Conservation (phyloP, 2,888 invertebrate species). For the Phorcus lineatus region DNA sequence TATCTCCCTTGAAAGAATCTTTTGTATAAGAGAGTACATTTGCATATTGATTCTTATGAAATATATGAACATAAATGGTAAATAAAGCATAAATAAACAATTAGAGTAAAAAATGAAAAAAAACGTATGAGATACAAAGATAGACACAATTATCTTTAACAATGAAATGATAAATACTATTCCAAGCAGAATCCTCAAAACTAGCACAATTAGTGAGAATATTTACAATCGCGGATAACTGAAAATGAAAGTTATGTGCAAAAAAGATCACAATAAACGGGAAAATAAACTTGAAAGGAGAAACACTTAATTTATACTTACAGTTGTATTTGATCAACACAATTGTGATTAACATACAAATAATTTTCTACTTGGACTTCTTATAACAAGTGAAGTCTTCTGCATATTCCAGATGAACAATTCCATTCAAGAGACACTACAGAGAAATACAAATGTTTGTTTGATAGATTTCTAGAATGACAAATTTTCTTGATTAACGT, state of each 20-base stretch:
- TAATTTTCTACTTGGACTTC: too few relatives aligned
- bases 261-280: not conserved
- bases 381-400: too few relatives aligned
- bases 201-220: not conserved
- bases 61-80: not conserved
- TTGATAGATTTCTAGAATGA: too few relatives aligned
- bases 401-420: too few relatives aligned
- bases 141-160: not conserved
- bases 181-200: too few relatives aligned
- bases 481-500: too few relatives aligned
- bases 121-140: not conserved
- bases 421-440: too few relatives aligned
- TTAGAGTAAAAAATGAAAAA: not conserved
- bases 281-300: not conserved
- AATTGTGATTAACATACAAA: too few relatives aligned
- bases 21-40: not conserved
- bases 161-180: not conserved
- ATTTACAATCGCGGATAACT: not conserved
- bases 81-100: constrained; percentile 1
- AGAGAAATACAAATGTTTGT: too few relatives aligned
- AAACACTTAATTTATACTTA: too few relatives aligned
- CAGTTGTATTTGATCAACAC: too few relatives aligned
- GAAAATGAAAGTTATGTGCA: constrained; percentile 2
- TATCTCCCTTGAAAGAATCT: not conserved
- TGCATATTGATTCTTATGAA: not conserved